A percentile compares a stretch with the other conserved stretches of the same genome.
phyloP scores from a whole-genome alignment of 2,797 vertebrate genomes.

The Oreochromis mossambicus region DNA sequence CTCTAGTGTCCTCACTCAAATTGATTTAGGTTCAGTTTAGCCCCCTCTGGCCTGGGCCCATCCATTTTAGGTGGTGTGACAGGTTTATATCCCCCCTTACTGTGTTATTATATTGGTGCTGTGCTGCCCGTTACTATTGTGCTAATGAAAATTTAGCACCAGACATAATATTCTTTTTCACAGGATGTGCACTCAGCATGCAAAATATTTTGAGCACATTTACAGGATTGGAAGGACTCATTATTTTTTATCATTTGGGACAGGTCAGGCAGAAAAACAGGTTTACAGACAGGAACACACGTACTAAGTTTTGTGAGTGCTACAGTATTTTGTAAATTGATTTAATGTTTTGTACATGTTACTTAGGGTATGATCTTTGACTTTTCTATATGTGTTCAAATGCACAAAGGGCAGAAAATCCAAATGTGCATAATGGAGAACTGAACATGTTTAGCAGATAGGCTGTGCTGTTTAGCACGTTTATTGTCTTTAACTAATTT shows the following conservation, averaged over 20 bases:
- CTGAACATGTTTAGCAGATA: not conserved
- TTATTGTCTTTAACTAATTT: not conserved
- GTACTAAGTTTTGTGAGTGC: conserved; percentile 53
- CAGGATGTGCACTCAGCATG: conserved; percentile 73
- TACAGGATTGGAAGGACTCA: conserved; percentile 61
- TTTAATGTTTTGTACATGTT: conserved; percentile 26
- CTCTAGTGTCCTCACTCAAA: conserved; percentile 79
- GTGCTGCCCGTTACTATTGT: conserved; percentile 80
- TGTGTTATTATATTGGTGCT: conserved; percentile 86
- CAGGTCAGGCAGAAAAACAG: conserved; percentile 21
- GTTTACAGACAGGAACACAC: conserved; percentile 66
- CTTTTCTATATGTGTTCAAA: not conserved
- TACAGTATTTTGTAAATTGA: conserved; percentile 28
- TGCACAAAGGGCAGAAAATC: not conserved
- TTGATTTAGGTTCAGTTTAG: conserved; percentile 80
- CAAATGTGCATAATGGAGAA: not conserved
- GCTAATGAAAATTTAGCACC: conserved; percentile 83
- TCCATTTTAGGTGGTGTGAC: conserved; percentile 76
- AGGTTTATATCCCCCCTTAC: conserved; percentile 86
- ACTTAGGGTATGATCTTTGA: not conserved
- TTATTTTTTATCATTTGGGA: conserved; percentile 66
- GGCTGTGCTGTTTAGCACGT: not conserved
- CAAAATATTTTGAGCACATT: conserved; percentile 72
- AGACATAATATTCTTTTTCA: conserved; percentile 78
- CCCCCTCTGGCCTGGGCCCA: conserved; percentile 60